These are phyloP conservation scores for Rhipidura dahli DNA, from an alignment of 2,113 vertebrate genomes.

Conservation along the genomic window DNA sequence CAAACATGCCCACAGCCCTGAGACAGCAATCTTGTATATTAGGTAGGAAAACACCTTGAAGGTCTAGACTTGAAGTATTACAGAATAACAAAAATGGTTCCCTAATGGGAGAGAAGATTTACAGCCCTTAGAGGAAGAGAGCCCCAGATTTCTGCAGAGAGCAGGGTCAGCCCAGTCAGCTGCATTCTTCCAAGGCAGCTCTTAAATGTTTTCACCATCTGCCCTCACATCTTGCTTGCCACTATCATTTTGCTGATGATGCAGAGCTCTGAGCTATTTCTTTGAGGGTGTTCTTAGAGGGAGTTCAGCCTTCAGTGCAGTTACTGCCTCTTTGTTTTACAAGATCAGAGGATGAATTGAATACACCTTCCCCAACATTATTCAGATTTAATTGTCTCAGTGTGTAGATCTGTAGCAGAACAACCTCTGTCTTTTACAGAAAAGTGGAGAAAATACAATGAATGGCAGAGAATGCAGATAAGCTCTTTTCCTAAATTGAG, in stretches of 20 bases:
- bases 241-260: not conserved
- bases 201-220: not conserved
- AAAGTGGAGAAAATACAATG: not conserved
- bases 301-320: not conserved
- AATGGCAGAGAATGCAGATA: not conserved
- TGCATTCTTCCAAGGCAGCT: not conserved
- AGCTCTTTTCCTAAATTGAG: not conserved
- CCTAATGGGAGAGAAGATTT: not conserved
- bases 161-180: not conserved
- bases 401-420: not conserved
- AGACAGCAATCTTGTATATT: not conserved
- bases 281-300: not conserved
- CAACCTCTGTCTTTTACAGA: not conserved
- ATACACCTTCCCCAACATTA: not conserved
- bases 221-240: not conserved
- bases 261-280: not conserved
- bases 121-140: not conserved
- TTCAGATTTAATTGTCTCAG: not conserved
- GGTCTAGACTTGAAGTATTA: not conserved
- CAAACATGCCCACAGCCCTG: not conserved
- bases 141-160: not conserved
- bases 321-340: not conserved
- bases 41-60: not conserved
- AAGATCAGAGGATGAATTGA: not conserved
- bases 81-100: not conserved